These are phyloP conservation scores for Drosophila pseudotalamancana DNA, from an alignment of 2,888 invertebrate genomes.

Conservation along the genomic window DNA sequence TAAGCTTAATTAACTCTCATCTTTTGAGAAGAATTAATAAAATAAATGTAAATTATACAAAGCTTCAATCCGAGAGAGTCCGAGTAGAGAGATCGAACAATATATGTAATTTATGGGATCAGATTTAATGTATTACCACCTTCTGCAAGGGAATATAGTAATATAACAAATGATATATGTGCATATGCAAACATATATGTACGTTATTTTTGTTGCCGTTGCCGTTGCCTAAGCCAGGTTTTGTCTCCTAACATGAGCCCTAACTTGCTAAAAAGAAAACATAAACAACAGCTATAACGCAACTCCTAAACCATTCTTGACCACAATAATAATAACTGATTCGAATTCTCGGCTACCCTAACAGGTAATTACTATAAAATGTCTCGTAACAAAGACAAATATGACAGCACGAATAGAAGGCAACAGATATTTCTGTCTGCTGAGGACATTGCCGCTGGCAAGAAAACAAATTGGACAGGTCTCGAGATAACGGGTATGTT, in stretches of 20 bases:
- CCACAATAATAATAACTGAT: conserved; percentile 14
- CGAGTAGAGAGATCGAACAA: no score
- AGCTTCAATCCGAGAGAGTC: no score
- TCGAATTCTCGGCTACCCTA: conserved; percentile 6
- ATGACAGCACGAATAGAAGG: conserved; percentile 92
- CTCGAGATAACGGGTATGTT: conserved; percentile 91
- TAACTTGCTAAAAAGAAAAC: conserved; percentile 67
- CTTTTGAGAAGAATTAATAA: no score
- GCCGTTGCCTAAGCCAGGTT: conserved; percentile 58
- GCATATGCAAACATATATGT: conserved; percentile 20
- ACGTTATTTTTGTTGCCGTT: conserved; percentile 51
- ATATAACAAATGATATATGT: conserved; percentile 21
- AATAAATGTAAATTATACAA: no score
- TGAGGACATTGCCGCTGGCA: conserved; percentile 96
- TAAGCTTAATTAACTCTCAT: no score
- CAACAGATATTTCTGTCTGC: conserved; percentile 96
- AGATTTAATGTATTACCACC: neutral
- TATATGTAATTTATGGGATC: neutral
- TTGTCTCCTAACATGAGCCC: conserved; percentile 78
- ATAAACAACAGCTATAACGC: conserved; percentile 22
- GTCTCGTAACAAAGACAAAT: conserved; percentile 95
- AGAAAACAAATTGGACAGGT: conserved; percentile 96
- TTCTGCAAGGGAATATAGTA: conserved; percentile 18
- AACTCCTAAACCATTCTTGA: conserved; percentile 3
- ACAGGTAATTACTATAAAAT: conserved; percentile 85